Evolutionary conservation across 2,113 vertebrate genomes (phyloP).

Genomic region (Halichoerus grypus): DNA sequence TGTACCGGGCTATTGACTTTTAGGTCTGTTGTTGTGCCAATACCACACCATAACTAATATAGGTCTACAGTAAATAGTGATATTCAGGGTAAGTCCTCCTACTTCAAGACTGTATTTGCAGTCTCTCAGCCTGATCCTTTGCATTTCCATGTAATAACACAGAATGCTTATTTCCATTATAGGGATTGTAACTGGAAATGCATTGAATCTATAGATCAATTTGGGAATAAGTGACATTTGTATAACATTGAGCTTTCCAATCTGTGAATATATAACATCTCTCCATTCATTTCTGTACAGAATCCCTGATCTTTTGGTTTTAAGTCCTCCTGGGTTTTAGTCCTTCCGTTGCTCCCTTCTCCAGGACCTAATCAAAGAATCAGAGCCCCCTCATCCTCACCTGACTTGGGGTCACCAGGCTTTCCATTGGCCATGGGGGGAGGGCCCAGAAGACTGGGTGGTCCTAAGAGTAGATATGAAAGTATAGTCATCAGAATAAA

Average conservation of each 20-base stretch:
- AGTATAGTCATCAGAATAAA: constrained; percentile 21
- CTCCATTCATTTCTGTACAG: background rate
- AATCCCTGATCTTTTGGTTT: background rate
- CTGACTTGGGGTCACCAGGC: constrained; percentile 78
- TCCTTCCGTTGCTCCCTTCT: background rate
- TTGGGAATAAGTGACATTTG: constrained; percentile 15
- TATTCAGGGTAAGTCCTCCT: background rate
- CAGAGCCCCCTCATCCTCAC: constrained; percentile 67
- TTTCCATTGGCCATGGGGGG: constrained; percentile 82
- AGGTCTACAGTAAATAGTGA: background rate
- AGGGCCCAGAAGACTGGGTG: constrained; percentile 82
- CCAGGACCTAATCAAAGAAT: background rate
- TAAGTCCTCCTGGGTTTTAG: background rate
- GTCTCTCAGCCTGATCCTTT: background rate
- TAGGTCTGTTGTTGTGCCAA: background rate
- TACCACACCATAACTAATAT: background rate
- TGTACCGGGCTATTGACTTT: background rate
- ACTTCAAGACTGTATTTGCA: background rate
- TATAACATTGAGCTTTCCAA: constrained; percentile 1
- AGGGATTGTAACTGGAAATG: background rate
- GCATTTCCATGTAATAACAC: background rate
- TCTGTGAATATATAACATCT: background rate
- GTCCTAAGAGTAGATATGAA: constrained; percentile 77
- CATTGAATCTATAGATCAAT: background rate
- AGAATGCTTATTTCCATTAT: background rate